Evolutionary conservation across 2,113 vertebrate genomes (phyloP).

Genomic region (Glaucidium brasilianum): DNA sequence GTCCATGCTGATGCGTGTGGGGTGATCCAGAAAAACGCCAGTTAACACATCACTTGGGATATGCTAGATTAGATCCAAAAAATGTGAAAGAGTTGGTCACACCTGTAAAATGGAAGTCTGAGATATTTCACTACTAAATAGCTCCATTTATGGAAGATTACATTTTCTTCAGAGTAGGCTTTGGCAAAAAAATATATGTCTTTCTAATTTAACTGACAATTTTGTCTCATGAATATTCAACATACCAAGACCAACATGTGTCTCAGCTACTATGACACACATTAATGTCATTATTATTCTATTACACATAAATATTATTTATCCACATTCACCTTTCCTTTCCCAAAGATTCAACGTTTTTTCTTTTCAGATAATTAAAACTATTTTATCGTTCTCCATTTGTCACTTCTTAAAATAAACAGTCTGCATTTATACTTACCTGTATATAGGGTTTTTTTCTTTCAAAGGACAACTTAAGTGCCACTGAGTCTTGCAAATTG

Average conservation of each 20-base stretch:
- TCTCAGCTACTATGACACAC: not conserved
- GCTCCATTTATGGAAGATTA: not conserved
- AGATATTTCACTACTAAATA: not conserved
- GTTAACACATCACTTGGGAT: not conserved
- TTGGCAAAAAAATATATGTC: not conserved
- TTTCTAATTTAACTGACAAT: not conserved
- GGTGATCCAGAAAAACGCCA: not conserved
- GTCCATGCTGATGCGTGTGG: not conserved
- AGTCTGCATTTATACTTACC: not conserved
- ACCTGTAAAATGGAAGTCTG: not conserved
- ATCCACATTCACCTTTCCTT: accelerated
- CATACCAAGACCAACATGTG: not conserved
- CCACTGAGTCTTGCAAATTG: not conserved
- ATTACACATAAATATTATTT: not conserved
- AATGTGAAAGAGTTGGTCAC: not conserved
- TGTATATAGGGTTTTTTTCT: not conserved
- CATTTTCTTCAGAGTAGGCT: not conserved
- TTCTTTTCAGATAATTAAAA: not conserved
- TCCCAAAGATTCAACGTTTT: not conserved
- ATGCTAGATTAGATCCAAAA: accelerated
- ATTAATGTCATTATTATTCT: not conserved
- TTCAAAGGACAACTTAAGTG: not conserved
- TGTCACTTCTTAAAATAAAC: not conserved
- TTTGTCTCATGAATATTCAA: not conserved
- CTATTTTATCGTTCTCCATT: not conserved